Conservation (phyloP, 2,888 invertebrate genomes). For the Luperina nickerlii region DNA sequence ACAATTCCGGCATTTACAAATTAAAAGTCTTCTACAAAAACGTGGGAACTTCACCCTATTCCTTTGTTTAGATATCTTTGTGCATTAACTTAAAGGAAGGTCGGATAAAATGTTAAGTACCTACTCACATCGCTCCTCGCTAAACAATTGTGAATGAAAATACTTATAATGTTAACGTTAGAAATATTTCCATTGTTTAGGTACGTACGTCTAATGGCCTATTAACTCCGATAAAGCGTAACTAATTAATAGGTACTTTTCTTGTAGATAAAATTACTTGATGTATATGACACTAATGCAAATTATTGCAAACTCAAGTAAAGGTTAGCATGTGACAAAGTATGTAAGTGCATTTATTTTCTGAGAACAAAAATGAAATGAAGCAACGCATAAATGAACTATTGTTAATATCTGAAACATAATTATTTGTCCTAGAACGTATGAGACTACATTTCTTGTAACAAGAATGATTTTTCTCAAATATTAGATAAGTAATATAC, state of each 20-base stretch:
- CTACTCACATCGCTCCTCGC: constrained; percentile 8
- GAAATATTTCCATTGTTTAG: not conserved
- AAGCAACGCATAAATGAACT: constrained; percentile 16
- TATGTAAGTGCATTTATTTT: constrained; percentile 11
- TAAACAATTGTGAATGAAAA: constrained; percentile 39
- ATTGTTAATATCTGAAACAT: not conserved
- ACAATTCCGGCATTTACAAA: constrained; percentile 25
- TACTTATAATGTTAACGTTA: constrained; percentile 7
- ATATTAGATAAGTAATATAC: not conserved
- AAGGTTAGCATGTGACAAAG: constrained; percentile 25
- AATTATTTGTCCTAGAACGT: not conserved
- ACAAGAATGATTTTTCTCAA: not conserved
- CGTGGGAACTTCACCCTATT: constrained; percentile 45
- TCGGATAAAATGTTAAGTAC: constrained; percentile 18
- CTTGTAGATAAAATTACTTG: not conserved
- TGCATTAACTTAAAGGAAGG: constrained; percentile 32
- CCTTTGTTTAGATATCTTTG: constrained; percentile 24
- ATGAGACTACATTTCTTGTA: not conserved
- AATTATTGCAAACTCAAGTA: constrained; percentile 6
- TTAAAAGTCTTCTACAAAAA: constrained; percentile 43
- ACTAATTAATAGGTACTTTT: not conserved
- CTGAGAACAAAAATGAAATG: constrained; percentile 24
- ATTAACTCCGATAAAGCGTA: constrained; percentile 21
- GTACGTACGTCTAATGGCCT: not conserved
- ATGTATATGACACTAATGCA: constrained; percentile 21